phyloP scores from a whole-genome alignment of 2,888 invertebrate genomes.

The Agrypnus murinus region DNA sequence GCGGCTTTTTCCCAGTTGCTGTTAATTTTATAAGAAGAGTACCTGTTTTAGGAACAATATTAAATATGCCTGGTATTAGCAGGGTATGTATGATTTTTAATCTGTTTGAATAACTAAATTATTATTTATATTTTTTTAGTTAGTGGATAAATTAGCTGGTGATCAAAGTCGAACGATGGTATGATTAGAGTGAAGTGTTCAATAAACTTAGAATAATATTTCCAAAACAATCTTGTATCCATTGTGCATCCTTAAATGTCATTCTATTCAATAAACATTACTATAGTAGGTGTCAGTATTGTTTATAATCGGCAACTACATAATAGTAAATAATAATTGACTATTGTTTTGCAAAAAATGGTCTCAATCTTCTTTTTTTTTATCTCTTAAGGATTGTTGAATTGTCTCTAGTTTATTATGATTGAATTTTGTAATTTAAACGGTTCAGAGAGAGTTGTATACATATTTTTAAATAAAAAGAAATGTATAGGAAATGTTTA shows the following conservation, averaged over 20 bases:
- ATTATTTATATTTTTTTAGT: constrained; percentile 72
- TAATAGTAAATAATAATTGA: too few relatives aligned
- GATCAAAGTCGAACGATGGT: constrained; percentile 89
- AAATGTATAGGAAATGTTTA: too few relatives aligned
- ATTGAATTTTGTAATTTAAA: too few relatives aligned
- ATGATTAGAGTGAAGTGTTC: constrained; percentile 70
- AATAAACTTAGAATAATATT: constrained; percentile 10
- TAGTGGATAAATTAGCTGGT: constrained; percentile 87
- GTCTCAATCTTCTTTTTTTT: too few relatives aligned
- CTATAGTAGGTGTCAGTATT: too few relatives aligned
- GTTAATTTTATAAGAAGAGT: constrained; percentile 95
- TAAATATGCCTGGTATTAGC: constrained; percentile 93
- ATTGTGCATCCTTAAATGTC: constrained; percentile 5
- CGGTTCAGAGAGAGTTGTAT: too few relatives aligned
- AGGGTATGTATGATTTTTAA: constrained; percentile 76
- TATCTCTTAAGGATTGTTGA: too few relatives aligned
- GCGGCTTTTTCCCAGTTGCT: constrained; percentile 97
- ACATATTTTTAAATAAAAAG: too few relatives aligned
- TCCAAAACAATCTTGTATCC: constrained; percentile 5
- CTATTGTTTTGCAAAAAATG: too few relatives aligned
- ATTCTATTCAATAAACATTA: too few relatives aligned
- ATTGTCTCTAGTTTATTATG: too few relatives aligned
- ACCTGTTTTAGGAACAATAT: constrained; percentile 90
- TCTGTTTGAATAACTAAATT: neutral
- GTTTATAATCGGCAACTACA: too few relatives aligned